Conservation (phyloP, 2,888 invertebrate species). For the Scelioninae gen. 2 region DNA sequence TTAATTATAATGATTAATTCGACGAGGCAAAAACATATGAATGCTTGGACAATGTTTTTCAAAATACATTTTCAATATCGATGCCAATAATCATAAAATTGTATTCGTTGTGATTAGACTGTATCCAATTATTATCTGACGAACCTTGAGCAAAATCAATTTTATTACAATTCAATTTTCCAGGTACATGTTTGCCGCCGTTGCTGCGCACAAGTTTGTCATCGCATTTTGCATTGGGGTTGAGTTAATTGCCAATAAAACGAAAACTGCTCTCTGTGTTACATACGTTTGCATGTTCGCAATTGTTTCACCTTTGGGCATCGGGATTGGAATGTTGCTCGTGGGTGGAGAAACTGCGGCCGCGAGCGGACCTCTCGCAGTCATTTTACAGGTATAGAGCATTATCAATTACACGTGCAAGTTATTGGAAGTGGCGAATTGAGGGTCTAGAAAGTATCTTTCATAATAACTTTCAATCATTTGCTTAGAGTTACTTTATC, state of each 20-base stretch:
- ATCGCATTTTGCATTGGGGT: constrained; percentile 93
- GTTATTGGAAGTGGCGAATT: background rate
- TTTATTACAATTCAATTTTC: constrained; percentile 41
- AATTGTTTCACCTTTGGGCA: constrained; percentile 87
- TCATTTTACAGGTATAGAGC: constrained; percentile 68
- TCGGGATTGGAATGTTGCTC: constrained; percentile 84
- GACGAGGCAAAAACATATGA: too few species aligned
- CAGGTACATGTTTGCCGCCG: constrained; percentile 89
- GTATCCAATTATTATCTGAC: too few species aligned
- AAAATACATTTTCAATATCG: too few species aligned
- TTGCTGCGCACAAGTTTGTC: constrained; percentile 90
- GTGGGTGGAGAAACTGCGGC: constrained; percentile 79
- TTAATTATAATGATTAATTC: too few species aligned
- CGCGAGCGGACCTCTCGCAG: constrained; percentile 78
- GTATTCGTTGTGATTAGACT: too few species aligned
- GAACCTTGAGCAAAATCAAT: constrained; percentile 4
- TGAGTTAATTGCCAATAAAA: constrained; percentile 85
- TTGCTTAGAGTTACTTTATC: background rate
- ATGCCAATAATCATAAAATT: too few species aligned
- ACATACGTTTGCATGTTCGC: constrained; percentile 86
- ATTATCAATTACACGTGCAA: constrained; percentile 4
- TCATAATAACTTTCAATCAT: constrained; percentile 5
- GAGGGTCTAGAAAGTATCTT: background rate
- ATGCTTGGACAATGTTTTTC: too few species aligned
- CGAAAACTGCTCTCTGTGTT: constrained; percentile 79